Percentiles rank a stretch among this genome's conserved stretches.
Conservation (phyloP, 1,140 invertebrate species). For the Lamellibrachia luymesi region DNA sequence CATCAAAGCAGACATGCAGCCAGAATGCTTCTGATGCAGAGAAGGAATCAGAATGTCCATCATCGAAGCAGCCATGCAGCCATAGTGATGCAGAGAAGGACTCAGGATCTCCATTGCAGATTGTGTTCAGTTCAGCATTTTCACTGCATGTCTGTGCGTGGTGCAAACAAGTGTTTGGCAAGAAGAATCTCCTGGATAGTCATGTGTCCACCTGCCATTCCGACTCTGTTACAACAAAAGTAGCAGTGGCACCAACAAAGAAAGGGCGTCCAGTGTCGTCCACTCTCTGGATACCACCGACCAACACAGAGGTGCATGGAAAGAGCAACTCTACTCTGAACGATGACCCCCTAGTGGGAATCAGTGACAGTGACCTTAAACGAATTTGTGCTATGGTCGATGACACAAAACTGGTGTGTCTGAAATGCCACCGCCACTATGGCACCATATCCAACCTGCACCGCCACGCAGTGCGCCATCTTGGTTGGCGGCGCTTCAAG, state of each 20-base stretch:
- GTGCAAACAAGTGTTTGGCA: not conserved
- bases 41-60: not conserved
- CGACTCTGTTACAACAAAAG: not conserved
- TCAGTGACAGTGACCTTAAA: not conserved
- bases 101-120: not conserved
- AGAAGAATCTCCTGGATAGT: not conserved
- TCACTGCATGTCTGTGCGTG: not conserved
- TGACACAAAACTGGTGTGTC: slow-evolving; percentile 44
- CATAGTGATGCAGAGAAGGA: not conserved
- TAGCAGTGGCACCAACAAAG: not conserved
- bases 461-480: slow-evolving; percentile 54
- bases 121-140: not conserved
- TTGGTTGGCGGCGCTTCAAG: slow-evolving; percentile 56
- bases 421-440: slow-evolving; percentile 49
- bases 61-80: not conserved
- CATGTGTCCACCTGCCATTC: not conserved
- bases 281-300: not conserved
- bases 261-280: not conserved
- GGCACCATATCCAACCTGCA: slow-evolving; percentile 46
- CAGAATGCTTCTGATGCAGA: not conserved
- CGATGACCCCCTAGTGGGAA: slow-evolving; percentile 15
- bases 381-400: slow-evolving; percentile 43
- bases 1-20: not conserved
- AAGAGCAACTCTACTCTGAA: not conserved
- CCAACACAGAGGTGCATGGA: not conserved